Base-by-base conservation (phyloP, 1,140 invertebrate species). In the Dinoponera quadriceps region DNA sequence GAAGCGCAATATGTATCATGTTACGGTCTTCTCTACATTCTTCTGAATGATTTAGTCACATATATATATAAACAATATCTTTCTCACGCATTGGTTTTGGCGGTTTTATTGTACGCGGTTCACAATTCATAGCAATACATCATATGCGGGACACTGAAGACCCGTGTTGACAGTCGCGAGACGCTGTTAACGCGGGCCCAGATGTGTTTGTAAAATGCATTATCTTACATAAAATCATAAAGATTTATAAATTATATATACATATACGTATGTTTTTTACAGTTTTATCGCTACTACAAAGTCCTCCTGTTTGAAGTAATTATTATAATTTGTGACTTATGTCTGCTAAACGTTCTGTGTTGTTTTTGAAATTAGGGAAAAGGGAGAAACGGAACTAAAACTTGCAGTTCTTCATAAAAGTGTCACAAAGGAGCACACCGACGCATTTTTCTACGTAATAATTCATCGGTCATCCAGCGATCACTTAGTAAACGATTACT, bases 361-460 rank as follows among this genome's bases (percentile, higher is more conserved):
- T 51, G 29, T 77, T 77, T 54, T 2, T 74, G 59, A 16, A 62
- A 77, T 33, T 49, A 18, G 20, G 33, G n/a, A 69, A 65, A 0
- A 68, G 54, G 59, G 22, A 25, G 7, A n/a, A 1, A 9, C 38
- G 38, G 27, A 49, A 78, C 2, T 20, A 57, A 29, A 27, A 44
- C 25, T 38, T n/a, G 49, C 14, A 25, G n/a, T 44, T 44, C 7
- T 44, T 44, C 7, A 11, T 3, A 29, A 69, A 57, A 57, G 29
- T 57, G n/a, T 78, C 7, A 78, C 22, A 55, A 55, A 54, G 7
- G 33, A 69, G n/a, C 66, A 71, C 1, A 57, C 14, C 44, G 55
- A 78, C 57, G 51, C 65, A 80, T 80, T 80, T 44, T 80, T 69
- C 44, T 57, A 69, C 7, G 27, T 7, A 33, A 78, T 57, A n/a